phyloP scores from a whole-genome alignment of 1,140 invertebrate genomes.

The Heliothis virescens region DNA sequence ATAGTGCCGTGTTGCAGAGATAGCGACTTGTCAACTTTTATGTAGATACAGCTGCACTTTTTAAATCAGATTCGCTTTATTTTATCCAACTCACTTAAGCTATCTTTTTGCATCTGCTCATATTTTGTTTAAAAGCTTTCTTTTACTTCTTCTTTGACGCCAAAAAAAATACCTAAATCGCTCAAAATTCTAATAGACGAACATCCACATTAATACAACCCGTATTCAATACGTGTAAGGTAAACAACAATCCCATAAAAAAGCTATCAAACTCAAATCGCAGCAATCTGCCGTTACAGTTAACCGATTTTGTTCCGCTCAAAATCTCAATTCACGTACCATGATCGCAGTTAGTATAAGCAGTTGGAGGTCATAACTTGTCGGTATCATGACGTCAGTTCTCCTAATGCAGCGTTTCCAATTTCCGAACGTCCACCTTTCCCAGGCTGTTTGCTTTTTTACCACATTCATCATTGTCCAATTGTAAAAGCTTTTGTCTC shows the following conservation, averaged over 20 bases:
- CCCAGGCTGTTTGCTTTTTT: slow-evolving; percentile 75
- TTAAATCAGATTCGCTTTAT: slow-evolving; percentile 9
- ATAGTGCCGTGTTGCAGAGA: slow-evolving; percentile 2
- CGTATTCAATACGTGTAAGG: slow-evolving; percentile 20
- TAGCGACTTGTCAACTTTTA: slow-evolving; percentile 8
- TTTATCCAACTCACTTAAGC: neutral
- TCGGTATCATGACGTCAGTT: slow-evolving; percentile 71
- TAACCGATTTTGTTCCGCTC: slow-evolving; percentile 51
- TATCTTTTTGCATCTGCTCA: neutral
- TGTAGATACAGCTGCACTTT: slow-evolving; percentile 6
- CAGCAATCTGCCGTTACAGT: slow-evolving; percentile 49
- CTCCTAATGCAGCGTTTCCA: slow-evolving; percentile 78
- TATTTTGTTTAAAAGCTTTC: neutral
- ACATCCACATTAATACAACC: neutral
- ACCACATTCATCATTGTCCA: slow-evolving; percentile 79
- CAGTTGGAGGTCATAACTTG: slow-evolving; percentile 71
- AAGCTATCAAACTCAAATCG: slow-evolving; percentile 39
- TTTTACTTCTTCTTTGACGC: neutral
- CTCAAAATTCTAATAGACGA: too few species aligned
- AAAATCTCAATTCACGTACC: slow-evolving; percentile 45
- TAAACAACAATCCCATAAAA: slow-evolving; percentile 40
- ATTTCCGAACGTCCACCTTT: slow-evolving; percentile 74
- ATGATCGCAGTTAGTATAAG: slow-evolving; percentile 31
- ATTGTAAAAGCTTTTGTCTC: slow-evolving; percentile 71
- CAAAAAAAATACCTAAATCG: too few species aligned